Evolutionary conservation across 2,113 vertebrate species (phyloP), one percentile per base, ranked within the genome.

Genomic region (Epinephelus lanceolatus): DNA sequence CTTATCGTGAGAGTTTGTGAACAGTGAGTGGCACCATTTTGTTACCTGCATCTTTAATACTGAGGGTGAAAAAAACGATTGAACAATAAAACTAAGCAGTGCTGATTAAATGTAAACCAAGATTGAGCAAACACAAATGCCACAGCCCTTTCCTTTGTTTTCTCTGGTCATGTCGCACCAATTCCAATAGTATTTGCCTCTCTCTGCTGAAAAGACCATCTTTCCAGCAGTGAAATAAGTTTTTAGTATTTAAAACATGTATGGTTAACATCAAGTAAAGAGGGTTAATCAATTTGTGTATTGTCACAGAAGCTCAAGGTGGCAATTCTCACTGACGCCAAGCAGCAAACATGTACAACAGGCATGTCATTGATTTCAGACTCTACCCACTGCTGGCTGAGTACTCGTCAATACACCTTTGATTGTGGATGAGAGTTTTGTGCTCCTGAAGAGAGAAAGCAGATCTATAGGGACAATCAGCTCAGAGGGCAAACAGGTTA

Each of bases 341-440:
- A 78, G 53, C 88, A 66, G 80, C 76, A 49, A 81, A 87, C 83
- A 80, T 70, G 85, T 90, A 80, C 78, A 90, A 93, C 82, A 82
- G 83, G 78, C 83, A 76, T 70, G 86, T 91, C 87, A 95, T 94
- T 94, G 95, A 96, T 95, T 94, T 91, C 71, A 83, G 80, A 93
- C 95, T 94, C 77, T 86, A 65, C 49, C 84, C 83, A 86, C 78
- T 88, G 94, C 89, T 72, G 88, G 71, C 83, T 80, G 91, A 92
- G 86, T 47, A 89, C 81, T 92, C 90, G 85, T 93, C 94, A 91
- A 96, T 96, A 92, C 80, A 49, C 89, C 85, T 89, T 92, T 95
- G 93, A 93, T 93, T 92, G 93, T 93, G 92, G 91, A 89, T 88
- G 86, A 94, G 89, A 94, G 93, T 92, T 94, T 90, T 93, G 90